Conservation (phyloP, 92 coral and sea anemone genomes). For the Ricordea florida region DNA sequence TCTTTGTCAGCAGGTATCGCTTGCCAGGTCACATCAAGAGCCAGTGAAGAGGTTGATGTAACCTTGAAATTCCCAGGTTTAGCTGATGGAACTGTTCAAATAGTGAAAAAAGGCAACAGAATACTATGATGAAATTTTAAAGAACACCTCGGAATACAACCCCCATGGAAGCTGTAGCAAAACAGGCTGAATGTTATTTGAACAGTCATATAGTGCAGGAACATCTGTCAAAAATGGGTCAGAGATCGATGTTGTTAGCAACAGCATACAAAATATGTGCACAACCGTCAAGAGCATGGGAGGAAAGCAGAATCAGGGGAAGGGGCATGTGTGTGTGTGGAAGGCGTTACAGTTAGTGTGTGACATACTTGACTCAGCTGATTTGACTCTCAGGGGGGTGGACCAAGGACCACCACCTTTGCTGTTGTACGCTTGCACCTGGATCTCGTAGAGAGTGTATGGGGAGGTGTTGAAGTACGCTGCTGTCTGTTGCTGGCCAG, state of each 20-base stretch:
- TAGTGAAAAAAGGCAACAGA: neutral
- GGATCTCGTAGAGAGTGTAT: slow-evolving; percentile 52
- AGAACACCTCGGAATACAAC: too few relatives aligned
- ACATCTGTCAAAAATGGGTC: too few relatives aligned
- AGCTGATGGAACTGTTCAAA: slow-evolving; percentile 57
- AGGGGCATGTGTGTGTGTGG: too few relatives aligned
- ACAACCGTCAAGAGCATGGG: too few relatives aligned
- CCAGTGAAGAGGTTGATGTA: slow-evolving; percentile 36
- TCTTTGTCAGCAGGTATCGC: slow-evolving; percentile 55
- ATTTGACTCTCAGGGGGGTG: neutral
- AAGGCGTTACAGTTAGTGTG: neutral
- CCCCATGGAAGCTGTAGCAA: too few relatives aligned
- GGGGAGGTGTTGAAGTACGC: slow-evolving; percentile 38
- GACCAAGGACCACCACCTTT: slow-evolving; percentile 57
- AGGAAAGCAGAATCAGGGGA: too few relatives aligned
- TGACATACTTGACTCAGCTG: slow-evolving; percentile 71
- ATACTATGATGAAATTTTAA: too few relatives aligned
- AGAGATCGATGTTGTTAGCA: too few relatives aligned
- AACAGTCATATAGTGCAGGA: too few relatives aligned
- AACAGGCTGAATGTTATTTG: too few relatives aligned
- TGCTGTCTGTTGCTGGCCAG: neutral
- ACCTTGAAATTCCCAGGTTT: slow-evolving; percentile 67
- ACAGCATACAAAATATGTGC: too few relatives aligned
- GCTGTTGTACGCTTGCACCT: slow-evolving; percentile 44
- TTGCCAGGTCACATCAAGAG: slow-evolving; percentile 65